phyloP scores from a whole-genome alignment of 2,888 invertebrate genomes.

The Parnassius apollo region DNA sequence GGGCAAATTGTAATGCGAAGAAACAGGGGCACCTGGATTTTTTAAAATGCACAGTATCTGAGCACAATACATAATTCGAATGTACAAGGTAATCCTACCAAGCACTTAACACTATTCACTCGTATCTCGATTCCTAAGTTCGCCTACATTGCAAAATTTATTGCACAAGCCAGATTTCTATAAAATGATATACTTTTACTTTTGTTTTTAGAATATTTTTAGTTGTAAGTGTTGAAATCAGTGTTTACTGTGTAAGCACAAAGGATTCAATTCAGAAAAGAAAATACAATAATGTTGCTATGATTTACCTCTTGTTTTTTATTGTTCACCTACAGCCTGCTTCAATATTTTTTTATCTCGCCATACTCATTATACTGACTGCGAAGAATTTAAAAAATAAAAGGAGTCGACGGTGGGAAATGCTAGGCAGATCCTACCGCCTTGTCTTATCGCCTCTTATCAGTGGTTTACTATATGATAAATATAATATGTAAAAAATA shows the following conservation, averaged over 20 bases:
- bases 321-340: slow-evolving; percentile 41
- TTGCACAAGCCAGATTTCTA: slow-evolving; percentile 74
- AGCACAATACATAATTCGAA: slow-evolving; percentile 66
- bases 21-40: slow-evolving; percentile 62
- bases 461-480: too few relatives aligned
- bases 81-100: slow-evolving; percentile 34
- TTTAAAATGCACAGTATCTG: slow-evolving; percentile 73
- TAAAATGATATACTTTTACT: slow-evolving; percentile 64
- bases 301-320: slow-evolving; percentile 74
- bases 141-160: slow-evolving; percentile 58
- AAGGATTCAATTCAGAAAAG: slow-evolving; percentile 84
- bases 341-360: too few relatives aligned
- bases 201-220: slow-evolving; percentile 84
- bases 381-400: too few relatives aligned
- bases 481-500: too few relatives aligned
- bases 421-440: too few relatives aligned
- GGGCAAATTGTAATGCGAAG: slow-evolving; percentile 61
- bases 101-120: slow-evolving; percentile 67
- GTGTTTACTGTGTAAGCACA: slow-evolving; percentile 88
- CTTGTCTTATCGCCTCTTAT: too few relatives aligned
- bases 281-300: slow-evolving; percentile 87
- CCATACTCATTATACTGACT: too few relatives aligned
- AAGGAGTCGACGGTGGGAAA: too few relatives aligned
- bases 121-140: slow-evolving; percentile 59
- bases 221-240: slow-evolving; percentile 86